phyloP scores from a whole-genome alignment of 2,113 vertebrate genomes.

The Phainopepla nitens region DNA sequence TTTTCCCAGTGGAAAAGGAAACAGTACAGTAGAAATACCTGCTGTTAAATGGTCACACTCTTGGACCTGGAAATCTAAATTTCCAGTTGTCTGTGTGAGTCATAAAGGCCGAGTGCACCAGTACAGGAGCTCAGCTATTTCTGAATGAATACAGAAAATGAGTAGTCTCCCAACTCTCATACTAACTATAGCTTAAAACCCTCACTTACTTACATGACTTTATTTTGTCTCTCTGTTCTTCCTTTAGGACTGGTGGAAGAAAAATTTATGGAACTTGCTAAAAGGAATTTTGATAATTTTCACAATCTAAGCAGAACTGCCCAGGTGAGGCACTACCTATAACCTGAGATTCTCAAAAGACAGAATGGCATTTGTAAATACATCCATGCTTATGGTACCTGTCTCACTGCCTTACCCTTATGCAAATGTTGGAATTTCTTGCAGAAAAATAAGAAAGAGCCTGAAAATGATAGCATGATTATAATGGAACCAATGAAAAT shows the following conservation, averaged over 20 bases:
- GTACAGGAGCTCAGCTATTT: not conserved
- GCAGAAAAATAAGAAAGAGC: not conserved
- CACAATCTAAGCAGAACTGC: conserved; percentile 51
- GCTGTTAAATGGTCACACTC: not conserved
- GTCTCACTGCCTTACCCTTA: not conserved
- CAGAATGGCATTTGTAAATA: not conserved
- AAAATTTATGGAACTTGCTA: not conserved
- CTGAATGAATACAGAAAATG: not conserved
- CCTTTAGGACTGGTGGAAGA: conserved; percentile 59
- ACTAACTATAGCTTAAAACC: not conserved
- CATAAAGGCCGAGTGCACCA: not conserved
- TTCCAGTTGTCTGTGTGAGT: not conserved
- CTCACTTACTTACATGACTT: not conserved
- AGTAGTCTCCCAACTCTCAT: not conserved
- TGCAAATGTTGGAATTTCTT: not conserved
- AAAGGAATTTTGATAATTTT: conserved; percentile 57
- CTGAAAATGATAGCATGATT: not conserved
- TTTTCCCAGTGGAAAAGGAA: not conserved
- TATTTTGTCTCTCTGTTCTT: not conserved
- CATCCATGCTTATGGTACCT: not conserved
- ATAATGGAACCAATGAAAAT: not conserved
- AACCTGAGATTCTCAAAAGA: not conserved
- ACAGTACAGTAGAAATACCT: not conserved
- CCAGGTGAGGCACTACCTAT: conserved; percentile 59
- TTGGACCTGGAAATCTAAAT: not conserved